Base-by-base conservation (phyloP, 2,797 vertebrate genomes). In the Dicrostonyx torquatus region DNA sequence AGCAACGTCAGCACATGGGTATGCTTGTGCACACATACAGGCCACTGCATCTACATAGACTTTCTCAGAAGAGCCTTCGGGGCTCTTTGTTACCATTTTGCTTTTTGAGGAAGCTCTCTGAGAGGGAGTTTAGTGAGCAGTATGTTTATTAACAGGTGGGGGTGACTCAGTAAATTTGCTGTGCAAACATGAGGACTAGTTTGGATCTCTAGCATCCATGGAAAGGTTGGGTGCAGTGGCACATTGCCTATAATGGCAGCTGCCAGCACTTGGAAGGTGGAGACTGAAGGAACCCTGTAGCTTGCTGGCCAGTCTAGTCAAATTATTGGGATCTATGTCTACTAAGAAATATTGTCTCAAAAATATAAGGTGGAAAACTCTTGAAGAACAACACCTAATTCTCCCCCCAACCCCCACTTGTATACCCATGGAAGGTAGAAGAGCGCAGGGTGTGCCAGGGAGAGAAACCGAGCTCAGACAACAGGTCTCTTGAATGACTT, bases 61-160 rank as follows among this genome's bases (percentile, higher is more conserved):
- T 76, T 75, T 90, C 75, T 43, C 20, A 90, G 75, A 89, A 82
- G 62, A 72, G 26, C 72, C 29, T 84, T 73, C 12, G 48, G 60
- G 78, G 76, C 72, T 94, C 37, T 26, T 24, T 60, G 17, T 64
- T 87, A 66, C 11, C 95, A 70, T 45, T 53, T 91, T 70, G 18
- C 13, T 88, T 94, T 66, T 82, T 83, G 53, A 89, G 87, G 83
- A 93, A 78, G 64, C 60, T 84, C 43, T 77, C 48, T 83, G 53
- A 89, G 62, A 37, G 64, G 72, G 75, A 96, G 24, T 78, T 91
- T n/a, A 78, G 5, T 83, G 62, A 53, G 53, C 43, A 91, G 55
- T 60, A 50, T 37, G 15, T 93, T 92, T 89, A 82, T 73, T 89
- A 88, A 87, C 18, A 53, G 72, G 8, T 37, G 34, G 20, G 22